phyloP scores from a whole-genome alignment of 2,888 invertebrate species.

The Eupeodes latifasciatus region DNA sequence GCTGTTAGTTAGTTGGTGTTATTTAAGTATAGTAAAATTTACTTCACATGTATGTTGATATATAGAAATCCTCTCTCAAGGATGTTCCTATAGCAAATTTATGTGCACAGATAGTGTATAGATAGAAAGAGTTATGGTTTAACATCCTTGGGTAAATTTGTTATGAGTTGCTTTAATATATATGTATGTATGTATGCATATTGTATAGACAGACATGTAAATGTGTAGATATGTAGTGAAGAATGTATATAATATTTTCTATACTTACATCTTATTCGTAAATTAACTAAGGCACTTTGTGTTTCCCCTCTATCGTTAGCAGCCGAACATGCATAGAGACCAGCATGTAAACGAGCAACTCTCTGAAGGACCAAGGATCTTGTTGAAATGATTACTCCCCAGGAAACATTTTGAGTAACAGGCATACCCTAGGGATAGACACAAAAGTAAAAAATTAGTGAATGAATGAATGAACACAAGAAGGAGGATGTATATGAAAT shows the following conservation, averaged over 20 bases:
- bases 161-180: conserved; percentile 23
- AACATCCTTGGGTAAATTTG: conserved; percentile 25
- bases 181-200: not conserved
- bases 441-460: conserved; percentile 65
- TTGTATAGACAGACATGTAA: not conserved
- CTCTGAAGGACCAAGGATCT: conserved; percentile 94
- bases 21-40: no score
- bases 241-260: conserved; percentile 46
- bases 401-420: conserved; percentile 92
- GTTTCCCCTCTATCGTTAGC: conserved; percentile 93
- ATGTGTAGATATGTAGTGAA: not conserved
- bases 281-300: conserved; percentile 89
- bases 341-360: conserved; percentile 92
- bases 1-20: no score
- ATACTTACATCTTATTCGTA: conserved; percentile 93
- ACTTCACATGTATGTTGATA: not conserved
- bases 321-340: conserved; percentile 93
- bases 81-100: not conserved
- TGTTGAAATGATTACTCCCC: conserved; percentile 94
- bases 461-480: conserved; percentile 58
- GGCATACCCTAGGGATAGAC: conserved; percentile 87
- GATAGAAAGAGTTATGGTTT: not conserved
- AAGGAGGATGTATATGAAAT: conserved; percentile 40
- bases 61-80: conserved; percentile 5
- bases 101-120: not conserved